A percentile compares a stretch with the other conserved stretches of the same genome.
Conservation (phyloP, 1,140 invertebrate species). For the Thaumatotibia leucotreta region DNA sequence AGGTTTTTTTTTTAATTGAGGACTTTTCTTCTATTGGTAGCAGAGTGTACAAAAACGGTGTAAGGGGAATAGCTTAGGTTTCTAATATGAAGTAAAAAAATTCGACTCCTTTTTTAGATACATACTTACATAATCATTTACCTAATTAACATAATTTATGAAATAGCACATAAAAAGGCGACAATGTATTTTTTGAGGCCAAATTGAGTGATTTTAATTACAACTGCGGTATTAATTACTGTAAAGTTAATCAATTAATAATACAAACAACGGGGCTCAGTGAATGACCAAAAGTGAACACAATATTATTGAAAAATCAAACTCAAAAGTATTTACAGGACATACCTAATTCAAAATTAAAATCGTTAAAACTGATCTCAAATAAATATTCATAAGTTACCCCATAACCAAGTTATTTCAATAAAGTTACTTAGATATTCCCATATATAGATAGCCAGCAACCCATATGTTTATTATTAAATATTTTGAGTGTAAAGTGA, state of each 20-base stretch:
- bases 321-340: constrained; percentile 10
- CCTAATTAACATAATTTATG: too few relatives aligned
- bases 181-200: neutral
- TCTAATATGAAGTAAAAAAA: too few relatives aligned
- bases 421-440: neutral
- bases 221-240: constrained; percentile 10
- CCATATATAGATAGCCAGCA: neutral
- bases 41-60: too few relatives aligned
- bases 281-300: constrained; percentile 19
- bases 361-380: neutral
- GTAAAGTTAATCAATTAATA: constrained; percentile 14
- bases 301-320: constrained; percentile 1
- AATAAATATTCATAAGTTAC: constrained; percentile 23
- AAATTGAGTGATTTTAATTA: constrained; percentile 8
- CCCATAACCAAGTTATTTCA: neutral
- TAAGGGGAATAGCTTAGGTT: too few relatives aligned
- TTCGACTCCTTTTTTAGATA: too few relatives aligned
- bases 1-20: too few relatives aligned
- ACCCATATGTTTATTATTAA: neutral
- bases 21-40: too few relatives aligned
- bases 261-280: constrained; percentile 6
- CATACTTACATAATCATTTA: too few relatives aligned
- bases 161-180: neutral
- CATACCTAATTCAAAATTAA: constrained; percentile 19
- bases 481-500: neutral